A percentile compares a stretch with the other conserved stretches of the same genome.
Conservation (phyloP, 2,888 invertebrate genomes). For the Smittia sp. region DNA sequence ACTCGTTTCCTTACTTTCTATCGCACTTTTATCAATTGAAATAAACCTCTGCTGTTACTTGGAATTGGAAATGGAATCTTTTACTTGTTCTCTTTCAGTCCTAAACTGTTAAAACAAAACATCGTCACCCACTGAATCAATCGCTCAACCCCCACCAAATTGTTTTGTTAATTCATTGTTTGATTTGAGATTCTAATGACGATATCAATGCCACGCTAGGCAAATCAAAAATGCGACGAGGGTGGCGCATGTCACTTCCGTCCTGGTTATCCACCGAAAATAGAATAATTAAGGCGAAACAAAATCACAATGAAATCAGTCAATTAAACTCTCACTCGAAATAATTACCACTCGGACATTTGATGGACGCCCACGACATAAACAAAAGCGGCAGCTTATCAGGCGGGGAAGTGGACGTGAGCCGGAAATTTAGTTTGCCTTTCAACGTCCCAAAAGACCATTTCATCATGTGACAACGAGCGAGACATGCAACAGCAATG, state of each 20-base stretch:
- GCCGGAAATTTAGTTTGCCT: conserved; percentile 30
- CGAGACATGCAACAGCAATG: conserved; percentile 26
- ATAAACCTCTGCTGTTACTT: not conserved
- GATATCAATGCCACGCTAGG: not conserved
- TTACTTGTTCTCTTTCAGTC: no score
- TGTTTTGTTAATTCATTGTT: conserved; percentile 29
- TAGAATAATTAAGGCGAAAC: no score
- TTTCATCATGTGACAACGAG: conserved; percentile 37
- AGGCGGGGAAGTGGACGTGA: not conserved
- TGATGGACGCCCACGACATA: conserved; percentile 31
- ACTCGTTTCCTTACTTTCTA: not conserved
- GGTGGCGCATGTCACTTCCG: not conserved
- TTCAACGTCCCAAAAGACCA: conserved; percentile 25
- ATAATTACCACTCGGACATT: conserved; percentile 16
- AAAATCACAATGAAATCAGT: conserved; percentile 26
- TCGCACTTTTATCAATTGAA: not conserved
- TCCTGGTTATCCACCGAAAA: not conserved
- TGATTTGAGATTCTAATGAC: conserved; percentile 17
- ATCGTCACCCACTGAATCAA: no score
- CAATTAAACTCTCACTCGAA: conserved; percentile 33
- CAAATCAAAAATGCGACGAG: not conserved
- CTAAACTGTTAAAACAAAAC: no score
- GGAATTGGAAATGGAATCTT: no score
- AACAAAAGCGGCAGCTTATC: conserved; percentile 4
- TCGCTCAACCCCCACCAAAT: not conserved